A percentile compares a stretch with the other conserved stretches of the same genome.
Conservation (phyloP, 2,797 vertebrate genomes). For the Sebastes umbrosus region DNA sequence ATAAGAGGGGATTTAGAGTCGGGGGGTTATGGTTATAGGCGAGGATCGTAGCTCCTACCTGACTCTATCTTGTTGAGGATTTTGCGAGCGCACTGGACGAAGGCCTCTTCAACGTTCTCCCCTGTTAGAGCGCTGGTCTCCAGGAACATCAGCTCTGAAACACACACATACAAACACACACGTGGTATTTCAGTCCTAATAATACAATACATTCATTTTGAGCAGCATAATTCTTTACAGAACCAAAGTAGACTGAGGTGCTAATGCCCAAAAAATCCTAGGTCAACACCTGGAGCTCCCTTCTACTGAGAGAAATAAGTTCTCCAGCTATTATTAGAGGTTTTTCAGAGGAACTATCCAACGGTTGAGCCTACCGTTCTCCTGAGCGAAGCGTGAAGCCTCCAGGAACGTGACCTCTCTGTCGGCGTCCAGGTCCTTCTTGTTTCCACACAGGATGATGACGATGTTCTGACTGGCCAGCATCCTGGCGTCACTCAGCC, state of each 20-base stretch:
- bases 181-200: neutral
- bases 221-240: neutral
- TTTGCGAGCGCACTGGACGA: conserved; percentile 93
- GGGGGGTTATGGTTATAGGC: neutral
- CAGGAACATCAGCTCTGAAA: conserved; percentile 92
- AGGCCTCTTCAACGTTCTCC: conserved; percentile 94
- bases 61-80: conserved; percentile 97
- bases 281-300: neutral
- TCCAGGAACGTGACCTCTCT: conserved; percentile 95
- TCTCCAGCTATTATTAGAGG: neutral
- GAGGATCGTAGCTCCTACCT: conserved; percentile 74
- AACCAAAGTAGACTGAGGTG: neutral
- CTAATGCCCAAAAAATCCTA: neutral
- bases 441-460: conserved; percentile 95
- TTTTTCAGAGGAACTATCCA: neutral
- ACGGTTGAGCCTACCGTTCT: conserved; percentile 83
- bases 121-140: conserved; percentile 94
- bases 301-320: neutral
- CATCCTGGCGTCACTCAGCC: conserved; percentile 93
- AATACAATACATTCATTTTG: neutral
- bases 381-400: conserved; percentile 93
- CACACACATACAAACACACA: conserved; percentile 21
- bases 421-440: conserved; percentile 93
- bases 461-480: conserved; percentile 95
- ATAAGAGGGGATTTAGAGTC: conserved; percentile 8